Base-by-base conservation (phyloP, 2,113 vertebrate species). In the Panthera tigris region DNA sequence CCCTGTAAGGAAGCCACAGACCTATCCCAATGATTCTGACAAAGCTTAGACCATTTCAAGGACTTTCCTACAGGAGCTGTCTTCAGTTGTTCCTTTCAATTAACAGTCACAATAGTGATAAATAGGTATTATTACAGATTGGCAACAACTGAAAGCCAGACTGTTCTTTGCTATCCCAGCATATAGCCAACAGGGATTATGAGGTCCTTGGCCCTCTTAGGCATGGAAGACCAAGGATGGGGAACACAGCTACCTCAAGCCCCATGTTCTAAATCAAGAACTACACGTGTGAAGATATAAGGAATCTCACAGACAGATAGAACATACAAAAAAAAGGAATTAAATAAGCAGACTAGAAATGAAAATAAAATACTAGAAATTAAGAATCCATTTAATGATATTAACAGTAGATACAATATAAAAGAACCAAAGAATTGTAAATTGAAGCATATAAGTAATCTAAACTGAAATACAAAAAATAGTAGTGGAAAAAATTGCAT, bases 281-380 rank as follows among this genome's bases (percentile, higher is more conserved):
- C 15, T 48, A 50, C 12, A 63, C 18, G 1, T 39, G 7, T 83
- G 23, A 87, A 86, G 15, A n/a, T 13, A 36, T 9, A 31, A 82
- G 6, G 33, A 92, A 82, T 82, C 50, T 76, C 50, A 71, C 25
- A 78, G 25, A 82, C 9, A 87, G 19, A 81, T 15, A 4, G 31
- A 91, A 76, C 33, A 90, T 82, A 78, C 13, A 21, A 33, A 81
- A 89, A 66, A 91, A 89, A 76, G 50, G 16, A 80, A 80, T 65
- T 74, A 68, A 78, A 45, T n/a, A 21, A 18, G 15, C n/a, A 81
- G 74, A 52, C 29, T 23, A 23, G n/a, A 86, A 76, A 81, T 45
- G 27, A 71, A 95, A 95, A 63, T n/a, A 65, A n/a, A 89, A 36
- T 50, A n/a, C 78, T 57, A 95, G 61, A 91, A 90, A 66, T 88